Evolutionary conservation across 2,797 vertebrate genomes (phyloP).

Genomic region (Myotis myotis): DNA sequence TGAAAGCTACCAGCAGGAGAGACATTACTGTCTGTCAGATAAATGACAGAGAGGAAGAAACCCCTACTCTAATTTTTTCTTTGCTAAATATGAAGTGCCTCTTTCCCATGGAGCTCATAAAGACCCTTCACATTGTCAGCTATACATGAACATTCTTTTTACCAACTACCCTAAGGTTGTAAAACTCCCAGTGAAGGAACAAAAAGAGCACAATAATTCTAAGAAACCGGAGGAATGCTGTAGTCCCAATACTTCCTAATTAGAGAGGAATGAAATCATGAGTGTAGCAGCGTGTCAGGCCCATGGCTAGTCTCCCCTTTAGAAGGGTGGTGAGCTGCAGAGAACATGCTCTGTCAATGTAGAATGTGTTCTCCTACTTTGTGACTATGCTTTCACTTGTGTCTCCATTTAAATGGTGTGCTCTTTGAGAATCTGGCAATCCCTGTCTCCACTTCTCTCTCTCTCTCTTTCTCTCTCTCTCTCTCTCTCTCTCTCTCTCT

Average conservation of each 20-base stretch:
- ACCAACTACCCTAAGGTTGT: not conserved
- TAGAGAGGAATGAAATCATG: not conserved
- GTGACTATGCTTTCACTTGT: slow-evolving; percentile 22
- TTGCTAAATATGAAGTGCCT: slow-evolving; percentile 65
- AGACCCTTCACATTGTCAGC: slow-evolving; percentile 37
- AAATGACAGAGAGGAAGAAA: slow-evolving; percentile 78
- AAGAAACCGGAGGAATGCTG: not conserved
- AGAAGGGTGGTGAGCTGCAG: not conserved
- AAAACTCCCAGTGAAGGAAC: slow-evolving; percentile 25
- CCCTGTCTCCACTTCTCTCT: not conserved
- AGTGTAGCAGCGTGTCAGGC: not conserved
- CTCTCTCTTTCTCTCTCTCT: not conserved
- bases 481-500: too few species aligned
- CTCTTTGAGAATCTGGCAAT: not conserved
- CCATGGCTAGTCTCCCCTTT: not conserved
- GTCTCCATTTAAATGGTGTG: slow-evolving; percentile 10
- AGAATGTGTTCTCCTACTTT: slow-evolving; percentile 1
- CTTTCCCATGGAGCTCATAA: slow-evolving; percentile 41
- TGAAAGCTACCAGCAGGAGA: slow-evolving; percentile 81
- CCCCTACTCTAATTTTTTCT: slow-evolving; percentile 59
- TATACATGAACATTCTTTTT: slow-evolving; percentile 36
- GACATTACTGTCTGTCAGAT: slow-evolving; percentile 78
- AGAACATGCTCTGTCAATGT: not conserved
- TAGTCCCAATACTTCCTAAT: not conserved
- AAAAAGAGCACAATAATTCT: slow-evolving; percentile 38